Percentiles rank a stretch among this genome's conserved stretches.
phyloP scores from a whole-genome alignment of 2,888 invertebrate genomes.

The Microctonus aethiopoides region DNA sequence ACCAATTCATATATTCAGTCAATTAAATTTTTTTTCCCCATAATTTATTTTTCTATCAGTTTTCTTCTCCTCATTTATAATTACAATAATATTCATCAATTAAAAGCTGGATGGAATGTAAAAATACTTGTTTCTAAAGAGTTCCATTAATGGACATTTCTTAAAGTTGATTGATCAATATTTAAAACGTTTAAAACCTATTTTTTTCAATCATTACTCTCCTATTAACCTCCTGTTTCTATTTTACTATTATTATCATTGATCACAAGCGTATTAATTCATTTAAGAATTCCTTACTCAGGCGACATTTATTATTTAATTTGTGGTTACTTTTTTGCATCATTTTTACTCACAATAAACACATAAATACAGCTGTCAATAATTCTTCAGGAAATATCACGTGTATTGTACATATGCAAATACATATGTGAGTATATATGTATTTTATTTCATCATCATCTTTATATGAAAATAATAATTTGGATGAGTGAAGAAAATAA shows the following conservation, averaged over 20 bases:
- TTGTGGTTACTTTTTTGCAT: background rate
- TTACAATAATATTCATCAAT: background rate
- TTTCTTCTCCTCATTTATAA: conserved; percentile 12
- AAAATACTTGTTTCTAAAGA: conserved; percentile 39
- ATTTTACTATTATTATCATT: background rate
- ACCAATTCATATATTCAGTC: background rate
- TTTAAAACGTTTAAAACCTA: background rate
- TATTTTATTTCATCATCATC: too few relatives aligned
- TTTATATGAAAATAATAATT: background rate
- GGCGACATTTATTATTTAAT: background rate
- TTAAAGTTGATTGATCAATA: background rate
- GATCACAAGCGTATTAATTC: background rate
- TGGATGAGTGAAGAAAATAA: background rate
- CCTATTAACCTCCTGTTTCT: too few relatives aligned
- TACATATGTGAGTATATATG: too few relatives aligned
- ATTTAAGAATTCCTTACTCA: background rate
- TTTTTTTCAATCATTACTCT: background rate
- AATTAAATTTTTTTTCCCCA: background rate
- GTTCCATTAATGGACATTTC: background rate
- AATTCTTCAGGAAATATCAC: background rate
- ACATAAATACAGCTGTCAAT: background rate
- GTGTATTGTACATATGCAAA: background rate
- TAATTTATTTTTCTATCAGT: background rate
- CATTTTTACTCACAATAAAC: background rate
- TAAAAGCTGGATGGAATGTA: conserved; percentile 59